Evolutionary conservation across 2,888 invertebrate genomes (phyloP).

Genomic region (Mythimna lalbum): DNA sequence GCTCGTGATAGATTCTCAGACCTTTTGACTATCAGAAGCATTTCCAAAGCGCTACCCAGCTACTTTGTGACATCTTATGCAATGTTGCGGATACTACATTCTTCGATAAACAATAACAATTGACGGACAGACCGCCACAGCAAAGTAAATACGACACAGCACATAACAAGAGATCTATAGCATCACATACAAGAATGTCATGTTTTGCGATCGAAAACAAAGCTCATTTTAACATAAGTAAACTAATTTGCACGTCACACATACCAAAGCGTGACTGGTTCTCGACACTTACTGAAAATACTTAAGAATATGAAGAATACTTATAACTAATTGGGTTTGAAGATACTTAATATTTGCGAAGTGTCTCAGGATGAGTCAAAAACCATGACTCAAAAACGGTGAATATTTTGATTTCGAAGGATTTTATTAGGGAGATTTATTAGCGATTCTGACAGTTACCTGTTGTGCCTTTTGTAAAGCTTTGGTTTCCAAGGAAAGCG

Average conservation of each 20-base stretch:
- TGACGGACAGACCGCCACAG: neutral
- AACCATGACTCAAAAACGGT: constrained; percentile 4
- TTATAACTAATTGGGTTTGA: neutral
- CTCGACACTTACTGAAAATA: constrained; percentile 11
- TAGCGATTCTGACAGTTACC: no score
- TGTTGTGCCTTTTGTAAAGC: no score
- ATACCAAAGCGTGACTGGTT: neutral
- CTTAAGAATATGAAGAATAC: neutral
- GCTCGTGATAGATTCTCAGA: no score
- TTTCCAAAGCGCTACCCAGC: neutral
- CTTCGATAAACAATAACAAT: constrained; percentile 7
- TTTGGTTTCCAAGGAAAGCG: no score
- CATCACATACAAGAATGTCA: neutral
- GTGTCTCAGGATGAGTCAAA: constrained; percentile 16
- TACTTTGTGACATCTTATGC: neutral
- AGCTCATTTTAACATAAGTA: constrained; percentile 9
- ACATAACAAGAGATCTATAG: neutral
- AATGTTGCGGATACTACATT: neutral
- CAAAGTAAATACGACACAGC: neutral
- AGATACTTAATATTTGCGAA: constrained; percentile 7
- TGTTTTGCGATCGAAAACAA: constrained; percentile 15
- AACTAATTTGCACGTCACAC: constrained; percentile 27
- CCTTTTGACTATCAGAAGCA: neutral
- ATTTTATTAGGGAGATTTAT: neutral
- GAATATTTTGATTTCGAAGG: neutral